Evolutionary conservation across 2,113 vertebrate genomes (phyloP).

Genomic region (Petrocephalus microphthalmus): DNA sequence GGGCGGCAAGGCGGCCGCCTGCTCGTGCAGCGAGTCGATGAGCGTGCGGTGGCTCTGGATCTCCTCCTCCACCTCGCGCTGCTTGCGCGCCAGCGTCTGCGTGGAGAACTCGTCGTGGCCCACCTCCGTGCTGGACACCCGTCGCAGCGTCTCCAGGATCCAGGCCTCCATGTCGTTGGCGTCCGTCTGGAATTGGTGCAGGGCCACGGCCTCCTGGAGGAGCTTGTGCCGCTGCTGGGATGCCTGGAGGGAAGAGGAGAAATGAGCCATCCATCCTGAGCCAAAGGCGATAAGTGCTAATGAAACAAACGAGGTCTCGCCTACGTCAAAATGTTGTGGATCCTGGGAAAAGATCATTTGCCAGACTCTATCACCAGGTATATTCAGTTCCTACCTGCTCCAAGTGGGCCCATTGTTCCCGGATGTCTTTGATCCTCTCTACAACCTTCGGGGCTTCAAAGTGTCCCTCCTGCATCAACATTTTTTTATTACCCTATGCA

Average conservation of each 20-base stretch:
- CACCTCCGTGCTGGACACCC: constrained; percentile 78
- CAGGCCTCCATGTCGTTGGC: constrained; percentile 81
- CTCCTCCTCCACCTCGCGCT: constrained; percentile 84
- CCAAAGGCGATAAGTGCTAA: neutral
- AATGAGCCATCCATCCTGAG: neutral
- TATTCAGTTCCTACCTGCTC: constrained; percentile 55
- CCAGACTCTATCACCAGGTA: neutral
- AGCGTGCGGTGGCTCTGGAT: constrained; percentile 71
- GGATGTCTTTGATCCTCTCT: constrained; percentile 65
- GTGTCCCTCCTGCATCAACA: constrained; percentile 61
- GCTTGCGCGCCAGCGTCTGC: constrained; percentile 77
- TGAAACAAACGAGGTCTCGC: neutral
- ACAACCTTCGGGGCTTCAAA: constrained; percentile 66
- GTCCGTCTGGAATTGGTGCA: constrained; percentile 84
- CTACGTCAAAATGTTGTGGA: neutral
- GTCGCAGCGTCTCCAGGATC: constrained; percentile 73
- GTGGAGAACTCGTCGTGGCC: constrained; percentile 89
- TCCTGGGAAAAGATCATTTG: neutral
- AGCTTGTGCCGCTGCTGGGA: constrained; percentile 66
- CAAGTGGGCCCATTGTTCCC: constrained; percentile 72
- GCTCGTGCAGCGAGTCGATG: constrained; percentile 76
- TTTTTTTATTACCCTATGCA: neutral
- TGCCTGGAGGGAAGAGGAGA: constrained; percentile 39
- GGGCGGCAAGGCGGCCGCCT: constrained; percentile 60
- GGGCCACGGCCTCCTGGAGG: constrained; percentile 69